A percentile compares a stretch with the other conserved stretches of the same genome.
Evolutionary conservation across 1,140 invertebrate species (phyloP).

Genomic region (Lasioglossum baleicum): DNA sequence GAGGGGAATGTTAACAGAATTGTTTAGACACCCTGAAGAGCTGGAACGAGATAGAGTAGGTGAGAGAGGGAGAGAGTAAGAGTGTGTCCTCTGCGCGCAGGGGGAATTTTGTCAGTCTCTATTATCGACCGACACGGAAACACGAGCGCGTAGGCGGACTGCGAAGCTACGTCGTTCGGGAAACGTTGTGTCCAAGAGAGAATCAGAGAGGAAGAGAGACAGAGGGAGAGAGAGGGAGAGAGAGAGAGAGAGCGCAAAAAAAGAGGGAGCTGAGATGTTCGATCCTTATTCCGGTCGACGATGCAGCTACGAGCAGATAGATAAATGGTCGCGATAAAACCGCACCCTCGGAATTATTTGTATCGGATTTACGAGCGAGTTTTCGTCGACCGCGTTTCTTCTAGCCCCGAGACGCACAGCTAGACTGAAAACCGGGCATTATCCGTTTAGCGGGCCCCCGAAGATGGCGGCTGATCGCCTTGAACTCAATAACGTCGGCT

Average conservation of each 20-base stretch:
- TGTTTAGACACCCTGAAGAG: not conserved
- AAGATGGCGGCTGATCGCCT: conserved; percentile 43
- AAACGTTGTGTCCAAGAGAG: not conserved
- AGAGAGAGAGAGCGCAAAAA: too few relatives aligned
- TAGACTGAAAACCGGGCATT: not conserved
- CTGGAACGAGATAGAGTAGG: too few relatives aligned
- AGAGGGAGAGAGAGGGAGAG: too few relatives aligned
- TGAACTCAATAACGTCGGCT: conserved; percentile 68
- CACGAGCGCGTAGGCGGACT: not conserved
- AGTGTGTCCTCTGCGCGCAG: too few relatives aligned
- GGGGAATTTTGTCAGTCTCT: not conserved
- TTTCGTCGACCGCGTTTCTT: not conserved
- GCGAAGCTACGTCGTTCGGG: not conserved
- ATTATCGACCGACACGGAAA: not conserved
- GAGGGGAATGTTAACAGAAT: not conserved
- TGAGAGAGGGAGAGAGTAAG: too few relatives aligned
- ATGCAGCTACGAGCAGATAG: not conserved
- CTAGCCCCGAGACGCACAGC: not conserved
- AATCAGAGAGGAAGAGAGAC: not conserved
- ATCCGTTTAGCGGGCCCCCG: conserved; percentile 6
- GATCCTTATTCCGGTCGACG: not conserved
- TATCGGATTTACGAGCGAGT: conserved; percentile 6
- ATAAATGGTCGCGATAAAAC: conserved; percentile 21
- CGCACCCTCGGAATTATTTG: conserved; percentile 20
- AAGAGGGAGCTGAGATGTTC: not conserved